Conservation (phyloP, 2,888 invertebrate species). For the Ellobium chinense region DNA sequence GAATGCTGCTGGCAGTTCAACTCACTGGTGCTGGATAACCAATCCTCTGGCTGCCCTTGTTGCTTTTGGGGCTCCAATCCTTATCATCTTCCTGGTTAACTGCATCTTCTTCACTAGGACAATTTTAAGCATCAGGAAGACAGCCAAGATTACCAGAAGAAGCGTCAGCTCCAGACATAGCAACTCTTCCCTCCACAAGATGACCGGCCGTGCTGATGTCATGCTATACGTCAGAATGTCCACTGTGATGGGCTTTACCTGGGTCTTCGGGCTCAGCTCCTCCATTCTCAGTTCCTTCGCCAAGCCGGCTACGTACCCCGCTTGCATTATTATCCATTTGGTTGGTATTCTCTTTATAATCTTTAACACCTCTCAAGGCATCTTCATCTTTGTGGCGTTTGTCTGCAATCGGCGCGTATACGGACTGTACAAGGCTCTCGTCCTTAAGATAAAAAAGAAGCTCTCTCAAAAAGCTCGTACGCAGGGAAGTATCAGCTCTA, state of each 20-base stretch:
- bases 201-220: constrained; percentile 67
- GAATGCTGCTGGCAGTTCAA: neutral
- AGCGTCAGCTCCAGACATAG: constrained; percentile 45
- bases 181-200: constrained; percentile 57
- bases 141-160: constrained; percentile 56
- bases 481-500: neutral
- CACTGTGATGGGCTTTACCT: constrained; percentile 74
- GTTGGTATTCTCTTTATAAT: constrained; percentile 67
- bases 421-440: constrained; percentile 56
- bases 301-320: constrained; percentile 48
- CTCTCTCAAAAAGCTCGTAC: neutral
- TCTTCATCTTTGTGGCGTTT: constrained; percentile 72
- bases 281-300: constrained; percentile 66
- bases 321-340: constrained; percentile 63
- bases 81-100: constrained; percentile 65
- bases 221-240: constrained; percentile 73
- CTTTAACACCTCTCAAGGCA: constrained; percentile 71
- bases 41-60: constrained; percentile 65
- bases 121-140: constrained; percentile 66
- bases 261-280: constrained; percentile 72
- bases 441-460: constrained; percentile 23
- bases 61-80: constrained; percentile 69
- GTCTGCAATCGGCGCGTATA: constrained; percentile 67
- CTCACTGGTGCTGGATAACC: constrained; percentile 67
- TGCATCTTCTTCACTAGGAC: constrained; percentile 66